Evolutionary conservation across 2,113 vertebrate genomes (phyloP), one percentile per base, ranked within the genome.

Genomic region (Tonatia bakeri): DNA sequence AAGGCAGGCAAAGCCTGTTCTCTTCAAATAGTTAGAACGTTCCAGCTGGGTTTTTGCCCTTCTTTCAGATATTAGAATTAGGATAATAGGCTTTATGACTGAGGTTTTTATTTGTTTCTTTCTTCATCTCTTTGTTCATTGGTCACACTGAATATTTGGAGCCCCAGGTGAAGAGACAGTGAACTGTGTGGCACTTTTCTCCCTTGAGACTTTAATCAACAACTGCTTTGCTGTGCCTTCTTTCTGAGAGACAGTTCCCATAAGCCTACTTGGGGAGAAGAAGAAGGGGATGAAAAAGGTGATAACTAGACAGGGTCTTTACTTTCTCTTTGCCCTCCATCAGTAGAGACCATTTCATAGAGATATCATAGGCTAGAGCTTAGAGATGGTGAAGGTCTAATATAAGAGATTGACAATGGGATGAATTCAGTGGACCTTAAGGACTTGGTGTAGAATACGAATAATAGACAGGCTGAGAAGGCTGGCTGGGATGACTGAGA

Each of bases 11-110:
- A 67, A 85, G 3, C 45, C 70, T 33, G 40, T 70, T 77, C 7
- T 56, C 76, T 64, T 95, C 85, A 87, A 43, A 80, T 22, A 92
- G 33, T n/a, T 79, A 16, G 31, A 70, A 52, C 31, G 16, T 75
- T 56, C 17, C 47, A 67, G 11, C 76, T 56, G 16, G n/a, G 26
- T 20, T 75, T 61, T 84, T 76, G 36, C 50, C 17, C 76, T 36
- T 40, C 26, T 90, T 87, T 85, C 72, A 82, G 67, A 61, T 91
- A 90, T 69, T 59, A 64, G 43, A 87, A 84, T 87, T 75, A 90
- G 54, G n/a, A 93, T 26, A 76, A 26, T 7, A 76, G 82, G 50
- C 83, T 28, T 82, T 19, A 38, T 20, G 75, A 81, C 6, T 45
- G 36, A 75, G 20, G 5, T 88, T 59, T 67, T 52, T 36, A 24